Conservation (phyloP, 1,140 invertebrate genomes). For the Laupala kohalensis region DNA sequence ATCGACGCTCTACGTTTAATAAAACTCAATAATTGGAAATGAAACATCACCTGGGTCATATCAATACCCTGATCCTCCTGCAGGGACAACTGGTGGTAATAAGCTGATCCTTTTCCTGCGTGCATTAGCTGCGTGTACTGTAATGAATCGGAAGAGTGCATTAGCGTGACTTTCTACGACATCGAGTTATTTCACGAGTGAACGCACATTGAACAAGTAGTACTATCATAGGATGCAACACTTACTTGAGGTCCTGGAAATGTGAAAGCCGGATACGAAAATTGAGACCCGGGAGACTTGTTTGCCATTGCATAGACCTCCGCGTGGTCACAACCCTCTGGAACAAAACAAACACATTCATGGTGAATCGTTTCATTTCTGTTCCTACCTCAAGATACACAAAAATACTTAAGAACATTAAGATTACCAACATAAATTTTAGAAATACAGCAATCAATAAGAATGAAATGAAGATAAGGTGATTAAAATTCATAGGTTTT, state of each 20-base stretch:
- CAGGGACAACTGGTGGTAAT: constrained; percentile 57
- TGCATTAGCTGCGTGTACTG: constrained; percentile 20
- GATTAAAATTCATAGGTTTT: no score
- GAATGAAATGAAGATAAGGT: no score
- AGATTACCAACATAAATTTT: no score
- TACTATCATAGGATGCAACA: background rate
- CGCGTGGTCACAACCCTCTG: constrained; percentile 23
- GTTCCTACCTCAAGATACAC: no score
- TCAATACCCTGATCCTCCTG: constrained; percentile 59
- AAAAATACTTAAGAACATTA: no score
- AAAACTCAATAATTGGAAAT: no score
- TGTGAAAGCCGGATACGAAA: constrained; percentile 38
- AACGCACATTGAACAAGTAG: background rate
- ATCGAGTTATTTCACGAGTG: no score
- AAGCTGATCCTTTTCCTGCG: constrained; percentile 44
- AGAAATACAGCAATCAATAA: no score
- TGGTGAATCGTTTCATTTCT: no score
- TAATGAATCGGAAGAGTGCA: background rate
- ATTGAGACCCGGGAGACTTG: constrained; percentile 38
- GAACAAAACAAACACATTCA: constrained; percentile 17
- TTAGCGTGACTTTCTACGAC: no score
- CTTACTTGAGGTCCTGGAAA: constrained; percentile 31
- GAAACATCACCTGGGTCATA: constrained; percentile 51
- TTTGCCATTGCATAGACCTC: constrained; percentile 25
- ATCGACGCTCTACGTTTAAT: no score